Percentiles rank a stretch among this genome's conserved stretches.
phyloP scores from a whole-genome alignment of 2,888 invertebrate species.

The Nemoura dubitans region DNA sequence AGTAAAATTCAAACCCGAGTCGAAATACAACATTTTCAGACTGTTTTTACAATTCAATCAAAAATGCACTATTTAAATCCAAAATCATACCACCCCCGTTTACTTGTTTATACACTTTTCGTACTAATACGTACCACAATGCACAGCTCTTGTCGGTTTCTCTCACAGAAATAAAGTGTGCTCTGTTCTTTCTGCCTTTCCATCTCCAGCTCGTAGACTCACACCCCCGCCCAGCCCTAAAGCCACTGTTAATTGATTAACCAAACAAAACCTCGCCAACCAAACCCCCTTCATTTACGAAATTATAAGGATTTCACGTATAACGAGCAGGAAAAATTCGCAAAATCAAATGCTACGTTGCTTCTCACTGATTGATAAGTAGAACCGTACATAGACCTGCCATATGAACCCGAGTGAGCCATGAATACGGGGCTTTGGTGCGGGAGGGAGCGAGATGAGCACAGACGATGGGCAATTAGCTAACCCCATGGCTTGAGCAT shows the following conservation, averaged over 20 bases:
- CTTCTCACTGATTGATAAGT: neutral
- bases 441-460: neutral
- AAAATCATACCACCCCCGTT: no score
- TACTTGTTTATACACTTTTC: no score
- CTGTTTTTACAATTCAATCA: no score
- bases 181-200: neutral
- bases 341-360: neutral
- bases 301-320: neutral
- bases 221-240: neutral
- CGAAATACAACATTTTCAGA: no score
- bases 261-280: neutral
- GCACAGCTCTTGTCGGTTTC: no score
- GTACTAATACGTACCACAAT: no score
- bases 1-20: no score
- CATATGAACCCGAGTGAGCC: neutral
- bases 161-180: neutral
- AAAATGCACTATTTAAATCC: no score
- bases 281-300: neutral
- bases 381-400: neutral
- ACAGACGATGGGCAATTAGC: neutral
- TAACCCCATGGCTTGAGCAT: conserved; percentile 1
- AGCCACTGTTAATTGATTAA: neutral
- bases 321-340: neutral
- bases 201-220: neutral
- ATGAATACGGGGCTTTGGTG: neutral